Evolutionary conservation across 2,888 invertebrate genomes (phyloP).

Genomic region (Dexiosoma caninum): DNA sequence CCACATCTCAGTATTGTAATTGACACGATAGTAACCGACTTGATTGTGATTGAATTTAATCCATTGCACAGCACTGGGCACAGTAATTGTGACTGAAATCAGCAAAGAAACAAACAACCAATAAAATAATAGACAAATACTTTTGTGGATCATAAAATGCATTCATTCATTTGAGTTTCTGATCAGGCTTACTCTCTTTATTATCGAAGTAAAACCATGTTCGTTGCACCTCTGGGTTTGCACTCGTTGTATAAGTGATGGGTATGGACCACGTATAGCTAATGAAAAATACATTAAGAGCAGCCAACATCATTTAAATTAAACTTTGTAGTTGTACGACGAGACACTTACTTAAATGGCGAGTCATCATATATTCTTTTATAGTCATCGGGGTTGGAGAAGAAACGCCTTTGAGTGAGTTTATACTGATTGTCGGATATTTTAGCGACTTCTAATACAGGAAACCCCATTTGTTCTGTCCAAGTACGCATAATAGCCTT

Average conservation of each 20-base stretch:
- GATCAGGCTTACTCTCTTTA: conserved; percentile 71
- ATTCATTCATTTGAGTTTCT: conserved; percentile 1
- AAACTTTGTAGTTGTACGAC: not conserved
- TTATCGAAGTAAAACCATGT: conserved; percentile 76
- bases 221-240: conserved; percentile 73
- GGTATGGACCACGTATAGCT: conserved; percentile 93
- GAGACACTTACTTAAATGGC: conserved; percentile 79
- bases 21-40: conserved; percentile 93
- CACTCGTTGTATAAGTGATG: conserved; percentile 84
- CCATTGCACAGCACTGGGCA: conserved; percentile 81
- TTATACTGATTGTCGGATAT: conserved; percentile 79
- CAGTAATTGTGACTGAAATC: conserved; percentile 76
- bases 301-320: not conserved
- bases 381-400: conserved; percentile 83
- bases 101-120: not conserved
- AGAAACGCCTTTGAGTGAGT: conserved; percentile 88
- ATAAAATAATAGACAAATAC: not conserved
- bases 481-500: conserved; percentile 89
- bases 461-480: conserved; percentile 93
- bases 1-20: conserved; percentile 87
- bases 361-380: conserved; percentile 78
- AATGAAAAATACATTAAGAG: conserved; percentile 29
- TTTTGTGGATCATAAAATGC: not conserved
- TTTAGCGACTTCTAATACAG: conserved; percentile 83
- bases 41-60: conserved; percentile 92